A percentile compares a stretch with the other conserved stretches of the same genome.
Evolutionary conservation across 2,797 vertebrate genomes (phyloP).

Genomic region (Gorsachius magnificus): DNA sequence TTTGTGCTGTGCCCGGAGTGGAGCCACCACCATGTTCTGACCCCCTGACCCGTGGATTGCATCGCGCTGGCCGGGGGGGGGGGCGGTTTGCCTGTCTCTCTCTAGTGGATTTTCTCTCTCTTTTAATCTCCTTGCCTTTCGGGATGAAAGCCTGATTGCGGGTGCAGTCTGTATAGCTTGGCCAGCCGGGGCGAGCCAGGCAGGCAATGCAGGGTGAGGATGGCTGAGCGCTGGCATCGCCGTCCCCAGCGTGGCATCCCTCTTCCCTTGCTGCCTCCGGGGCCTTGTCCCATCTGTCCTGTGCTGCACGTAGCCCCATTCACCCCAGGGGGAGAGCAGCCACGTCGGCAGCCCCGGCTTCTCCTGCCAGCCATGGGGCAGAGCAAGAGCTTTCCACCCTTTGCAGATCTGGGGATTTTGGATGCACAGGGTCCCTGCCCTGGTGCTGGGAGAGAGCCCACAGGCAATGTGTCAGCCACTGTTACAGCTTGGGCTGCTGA

Average conservation of each 20-base stretch:
- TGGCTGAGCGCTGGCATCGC: neutral
- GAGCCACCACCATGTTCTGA: neutral
- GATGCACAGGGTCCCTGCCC: neutral
- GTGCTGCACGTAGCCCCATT: fast-evolving
- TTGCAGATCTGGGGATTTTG: neutral
- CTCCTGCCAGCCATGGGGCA: neutral
- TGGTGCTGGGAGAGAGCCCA: neutral
- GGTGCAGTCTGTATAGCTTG: neutral
- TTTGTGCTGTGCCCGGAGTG: neutral
- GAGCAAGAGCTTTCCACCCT: neutral
- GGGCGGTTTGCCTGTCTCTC: neutral
- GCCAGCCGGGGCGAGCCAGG: fast-evolving
- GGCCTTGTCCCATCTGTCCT: fast-evolving
- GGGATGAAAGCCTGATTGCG: neutral
- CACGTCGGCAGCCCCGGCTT: fast-evolving
- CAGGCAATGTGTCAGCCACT: fast-evolving
- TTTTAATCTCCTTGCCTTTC: neutral
- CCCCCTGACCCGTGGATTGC: neutral
- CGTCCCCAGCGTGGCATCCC: fast-evolving
- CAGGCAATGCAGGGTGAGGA: fast-evolving
- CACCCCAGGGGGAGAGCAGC: neutral
- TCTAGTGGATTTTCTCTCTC: neutral
- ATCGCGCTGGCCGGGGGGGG: fast-evolving
- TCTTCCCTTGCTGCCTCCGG: neutral
- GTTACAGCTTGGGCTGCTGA: neutral